Evolutionary conservation across 2,888 invertebrate species (phyloP).

Genomic region (Apamea crenata): DNA sequence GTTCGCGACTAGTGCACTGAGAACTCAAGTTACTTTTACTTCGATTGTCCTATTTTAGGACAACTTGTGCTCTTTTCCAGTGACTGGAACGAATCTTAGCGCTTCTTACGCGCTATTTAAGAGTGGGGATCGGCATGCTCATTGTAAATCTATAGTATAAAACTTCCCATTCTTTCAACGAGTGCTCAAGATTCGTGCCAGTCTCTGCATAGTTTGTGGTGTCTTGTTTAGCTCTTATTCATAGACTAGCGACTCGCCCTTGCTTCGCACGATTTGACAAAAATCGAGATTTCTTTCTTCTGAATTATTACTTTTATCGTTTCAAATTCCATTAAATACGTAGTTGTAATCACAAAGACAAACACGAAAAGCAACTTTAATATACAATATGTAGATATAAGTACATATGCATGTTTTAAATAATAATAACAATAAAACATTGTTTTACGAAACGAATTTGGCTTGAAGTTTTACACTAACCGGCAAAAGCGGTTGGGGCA

Average conservation of each 20-base stretch:
- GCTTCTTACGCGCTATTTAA: not conserved
- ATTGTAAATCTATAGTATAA: not conserved
- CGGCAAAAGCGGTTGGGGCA: conserved; percentile 88
- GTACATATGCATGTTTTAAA: conserved; percentile 32
- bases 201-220: conserved; percentile 11
- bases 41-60: conserved; percentile 46
- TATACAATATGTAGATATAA: not conserved
- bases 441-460: conserved; percentile 71
- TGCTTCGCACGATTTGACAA: not conserved
- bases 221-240: conserved; percentile 3
- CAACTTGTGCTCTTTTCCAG: conserved; percentile 18
- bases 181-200: conserved; percentile 2
- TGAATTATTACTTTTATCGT: not conserved
- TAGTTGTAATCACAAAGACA: not conserved
- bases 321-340: not conserved
- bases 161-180: conserved; percentile 1
- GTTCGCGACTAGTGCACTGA: conserved; percentile 70
- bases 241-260: not conserved
- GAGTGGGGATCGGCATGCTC: not conserved
- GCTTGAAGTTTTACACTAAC: conserved; percentile 81
- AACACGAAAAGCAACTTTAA: not conserved
- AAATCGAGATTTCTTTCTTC: not conserved
- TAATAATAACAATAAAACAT: conserved; percentile 57
- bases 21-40: conserved; percentile 55
- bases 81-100: not conserved